Percentiles rank a stretch among this genome's conserved stretches.
These are phyloP conservation scores for Cacatua alba DNA, from an alignment of 2,113 vertebrate genomes.

Conservation along the genomic window DNA sequence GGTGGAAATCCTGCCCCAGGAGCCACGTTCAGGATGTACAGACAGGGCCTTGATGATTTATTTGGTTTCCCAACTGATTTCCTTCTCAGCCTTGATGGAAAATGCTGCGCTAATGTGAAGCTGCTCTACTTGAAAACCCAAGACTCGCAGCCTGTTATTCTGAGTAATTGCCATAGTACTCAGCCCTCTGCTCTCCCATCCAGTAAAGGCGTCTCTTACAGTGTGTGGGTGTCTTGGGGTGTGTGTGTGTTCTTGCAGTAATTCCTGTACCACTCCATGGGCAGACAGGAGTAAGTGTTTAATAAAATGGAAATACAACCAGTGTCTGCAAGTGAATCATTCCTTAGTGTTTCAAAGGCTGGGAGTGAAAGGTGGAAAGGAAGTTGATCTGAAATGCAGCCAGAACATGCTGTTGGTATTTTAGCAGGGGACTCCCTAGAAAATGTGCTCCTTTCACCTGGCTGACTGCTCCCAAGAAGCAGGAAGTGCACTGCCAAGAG, in stretches of 20 bases:
- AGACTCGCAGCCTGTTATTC: background rate
- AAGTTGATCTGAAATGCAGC: constrained; percentile 24
- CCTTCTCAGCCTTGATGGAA: background rate
- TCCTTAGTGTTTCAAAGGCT: background rate
- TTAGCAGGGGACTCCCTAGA: constrained; percentile 9
- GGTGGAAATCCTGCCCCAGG: background rate
- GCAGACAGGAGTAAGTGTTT: background rate
- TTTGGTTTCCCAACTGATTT: background rate
- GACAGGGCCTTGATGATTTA: background rate
- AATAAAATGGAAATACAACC: background rate
- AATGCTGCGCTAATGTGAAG: background rate
- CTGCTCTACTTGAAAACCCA: background rate
- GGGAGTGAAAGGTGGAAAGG: background rate
- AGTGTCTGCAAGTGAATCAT: background rate
- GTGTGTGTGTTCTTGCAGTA: background rate
- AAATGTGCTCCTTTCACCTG: background rate
- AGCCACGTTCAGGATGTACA: accelerated
- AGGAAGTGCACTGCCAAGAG: background rate
- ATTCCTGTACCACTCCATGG: accelerated
- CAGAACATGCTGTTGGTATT: background rate
- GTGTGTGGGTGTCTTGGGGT: background rate
- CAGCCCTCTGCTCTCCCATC: background rate
- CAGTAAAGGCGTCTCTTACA: background rate
- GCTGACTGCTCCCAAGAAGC: background rate
- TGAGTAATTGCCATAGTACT: background rate